A percentile compares a stretch with the other conserved stretches of the same genome.
phyloP scores from a whole-genome alignment of 2,797 vertebrate species.

The Alca torda region DNA sequence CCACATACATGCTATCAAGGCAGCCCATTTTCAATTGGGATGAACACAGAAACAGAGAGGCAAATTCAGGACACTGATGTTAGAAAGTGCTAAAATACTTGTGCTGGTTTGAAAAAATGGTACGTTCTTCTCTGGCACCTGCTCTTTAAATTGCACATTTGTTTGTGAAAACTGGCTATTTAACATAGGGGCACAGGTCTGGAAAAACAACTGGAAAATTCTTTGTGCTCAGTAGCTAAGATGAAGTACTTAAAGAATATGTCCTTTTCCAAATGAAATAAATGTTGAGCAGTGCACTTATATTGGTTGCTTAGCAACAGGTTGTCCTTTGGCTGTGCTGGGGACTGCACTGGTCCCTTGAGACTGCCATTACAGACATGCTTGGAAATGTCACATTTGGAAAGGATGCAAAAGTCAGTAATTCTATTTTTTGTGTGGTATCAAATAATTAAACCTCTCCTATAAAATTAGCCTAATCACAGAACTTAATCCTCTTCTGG shows the following conservation, averaged over 20 bases:
- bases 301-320: constrained; percentile 66
- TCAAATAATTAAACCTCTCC: constrained; percentile 37
- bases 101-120: not conserved
- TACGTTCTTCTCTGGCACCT: not conserved
- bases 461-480: constrained; percentile 37
- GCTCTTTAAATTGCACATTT: not conserved
- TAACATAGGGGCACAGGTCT: not conserved
- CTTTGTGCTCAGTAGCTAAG: not conserved
- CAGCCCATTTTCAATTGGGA: not conserved
- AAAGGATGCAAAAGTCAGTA: constrained; percentile 44
- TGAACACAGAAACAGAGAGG: not conserved
- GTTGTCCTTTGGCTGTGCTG: constrained; percentile 59
- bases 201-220: not conserved
- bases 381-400: constrained; percentile 50
- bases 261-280: constrained; percentile 53
- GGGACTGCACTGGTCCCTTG: not conserved
- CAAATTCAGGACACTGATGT: not conserved
- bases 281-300: constrained; percentile 38
- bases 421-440: not conserved
- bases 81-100: not conserved
- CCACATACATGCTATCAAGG: not conserved
- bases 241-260: constrained; percentile 27
- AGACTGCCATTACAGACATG: constrained; percentile 40
- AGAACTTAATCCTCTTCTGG: constrained; percentile 6
- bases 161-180: not conserved